These are phyloP conservation scores for Saimiri boliviensis DNA, from an alignment of 2,113 vertebrate species.

Conservation along the genomic window DNA sequence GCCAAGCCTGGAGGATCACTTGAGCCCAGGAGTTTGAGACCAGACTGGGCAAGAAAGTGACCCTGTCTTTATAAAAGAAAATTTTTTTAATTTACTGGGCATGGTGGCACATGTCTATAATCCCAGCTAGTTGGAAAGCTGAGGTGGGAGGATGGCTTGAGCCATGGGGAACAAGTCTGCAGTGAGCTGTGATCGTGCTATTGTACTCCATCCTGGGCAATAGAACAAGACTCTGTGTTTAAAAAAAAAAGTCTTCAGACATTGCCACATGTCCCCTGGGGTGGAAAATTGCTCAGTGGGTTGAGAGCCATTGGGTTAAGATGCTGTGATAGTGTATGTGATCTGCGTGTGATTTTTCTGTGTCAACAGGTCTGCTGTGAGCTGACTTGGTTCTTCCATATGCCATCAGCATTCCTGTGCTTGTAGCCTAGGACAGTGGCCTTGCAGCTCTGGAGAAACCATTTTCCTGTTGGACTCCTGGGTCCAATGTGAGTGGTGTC, in stretches of 20 bases:
- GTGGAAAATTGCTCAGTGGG: neutral
- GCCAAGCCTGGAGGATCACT: no score
- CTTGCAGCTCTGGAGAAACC: neutral
- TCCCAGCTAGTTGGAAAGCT: no score
- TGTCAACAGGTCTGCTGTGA: neutral
- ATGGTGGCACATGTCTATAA: no score
- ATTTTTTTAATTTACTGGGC: no score
- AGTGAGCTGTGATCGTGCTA: no score
- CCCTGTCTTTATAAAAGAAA: no score
- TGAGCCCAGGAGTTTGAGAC: no score
- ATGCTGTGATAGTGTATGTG: accelerated
- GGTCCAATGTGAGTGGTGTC: neutral
- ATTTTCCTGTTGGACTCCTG: neutral
- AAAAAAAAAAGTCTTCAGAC: neutral
- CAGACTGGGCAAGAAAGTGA: no score
- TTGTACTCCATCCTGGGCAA: no score
- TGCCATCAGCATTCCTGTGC: neutral
- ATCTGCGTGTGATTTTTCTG: neutral
- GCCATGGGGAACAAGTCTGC: no score
- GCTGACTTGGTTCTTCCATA: neutral
- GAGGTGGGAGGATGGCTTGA: no score
- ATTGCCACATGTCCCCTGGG: neutral
- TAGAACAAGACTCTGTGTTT: no score
- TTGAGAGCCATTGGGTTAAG: neutral
- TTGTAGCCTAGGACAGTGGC: accelerated